A percentile compares a stretch with the other conserved stretches of the same genome.
These are phyloP conservation scores for Orussus abietinus DNA, from an alignment of 1,140 invertebrate species.

Conservation along the genomic window DNA sequence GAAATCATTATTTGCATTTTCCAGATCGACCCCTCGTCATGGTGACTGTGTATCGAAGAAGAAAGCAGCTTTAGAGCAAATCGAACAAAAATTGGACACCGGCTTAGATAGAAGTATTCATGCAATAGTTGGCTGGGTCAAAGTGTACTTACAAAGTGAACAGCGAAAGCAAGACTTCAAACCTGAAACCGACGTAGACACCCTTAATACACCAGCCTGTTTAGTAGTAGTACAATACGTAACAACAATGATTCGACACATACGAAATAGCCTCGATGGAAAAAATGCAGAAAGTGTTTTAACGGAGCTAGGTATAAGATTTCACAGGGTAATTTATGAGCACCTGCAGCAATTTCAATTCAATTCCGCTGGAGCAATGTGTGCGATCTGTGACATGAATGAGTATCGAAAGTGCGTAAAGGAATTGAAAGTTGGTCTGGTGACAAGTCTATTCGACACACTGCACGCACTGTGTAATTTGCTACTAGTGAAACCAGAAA, in stretches of 20 bases:
- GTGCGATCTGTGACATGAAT: slow-evolving; percentile 96
- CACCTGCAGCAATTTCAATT: slow-evolving; percentile 95
- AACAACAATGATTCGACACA: slow-evolving; percentile 70
- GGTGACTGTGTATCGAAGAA: slow-evolving; percentile 85
- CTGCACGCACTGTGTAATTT: slow-evolving; percentile 95
- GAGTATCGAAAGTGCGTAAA: slow-evolving; percentile 85
- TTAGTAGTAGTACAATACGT: slow-evolving; percentile 83
- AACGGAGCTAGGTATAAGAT: slow-evolving; percentile 82
- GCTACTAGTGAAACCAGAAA: slow-evolving; percentile 91
- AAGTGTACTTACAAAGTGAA: slow-evolving; percentile 84
- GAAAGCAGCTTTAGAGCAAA: slow-evolving; percentile 77
- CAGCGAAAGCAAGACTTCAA: slow-evolving; percentile 97
- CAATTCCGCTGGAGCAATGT: slow-evolving; percentile 93
- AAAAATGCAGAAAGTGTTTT: slow-evolving; percentile 87
- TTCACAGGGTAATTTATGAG: slow-evolving; percentile 93
- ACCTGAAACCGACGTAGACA: slow-evolving; percentile 83
- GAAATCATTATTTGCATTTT: slow-evolving; percentile 26
- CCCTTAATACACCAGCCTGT: slow-evolving; percentile 77
- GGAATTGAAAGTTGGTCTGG: slow-evolving; percentile 68
- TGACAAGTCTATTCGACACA: slow-evolving; percentile 88
- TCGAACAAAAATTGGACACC: slow-evolving; percentile 87
- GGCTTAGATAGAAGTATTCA: slow-evolving; percentile 86
- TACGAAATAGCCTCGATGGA: slow-evolving; percentile 84
- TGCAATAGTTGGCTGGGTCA: slow-evolving; percentile 88
- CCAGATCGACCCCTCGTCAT: slow-evolving; percentile 83